Conservation (phyloP, 2,888 invertebrate genomes). For the Acleris laterana region DNA sequence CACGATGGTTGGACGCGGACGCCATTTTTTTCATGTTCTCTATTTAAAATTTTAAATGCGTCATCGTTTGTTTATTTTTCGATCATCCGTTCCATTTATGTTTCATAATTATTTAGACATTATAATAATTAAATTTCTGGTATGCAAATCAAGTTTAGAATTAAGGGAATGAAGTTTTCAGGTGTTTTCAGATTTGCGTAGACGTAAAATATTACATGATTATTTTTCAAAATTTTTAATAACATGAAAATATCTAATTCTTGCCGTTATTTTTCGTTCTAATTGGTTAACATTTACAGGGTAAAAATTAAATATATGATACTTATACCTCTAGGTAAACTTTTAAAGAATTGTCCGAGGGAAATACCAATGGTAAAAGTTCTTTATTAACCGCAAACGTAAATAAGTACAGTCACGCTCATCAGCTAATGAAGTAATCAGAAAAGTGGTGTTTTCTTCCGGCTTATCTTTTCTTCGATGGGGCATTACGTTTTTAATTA, state of each 20-base stretch:
- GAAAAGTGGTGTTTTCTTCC: constrained; percentile 81
- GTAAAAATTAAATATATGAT: constrained; percentile 2
- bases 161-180: too few species aligned
- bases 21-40: constrained; percentile 16
- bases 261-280: too few species aligned
- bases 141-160: too few species aligned
- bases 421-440: constrained; percentile 84
- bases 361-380: constrained; percentile 2
- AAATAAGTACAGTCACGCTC: constrained; percentile 53
- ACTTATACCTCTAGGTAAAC: not conserved
- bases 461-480: constrained; percentile 82
- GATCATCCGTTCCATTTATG: not conserved
- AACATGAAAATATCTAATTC: too few species aligned
- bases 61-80: not conserved
- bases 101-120: not conserved
- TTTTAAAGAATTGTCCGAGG: not conserved
- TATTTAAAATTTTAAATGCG: constrained; percentile 35
- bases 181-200: too few species aligned
- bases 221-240: too few species aligned
- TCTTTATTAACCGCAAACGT: constrained; percentile 40
- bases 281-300: not conserved
- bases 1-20: constrained; percentile 8
- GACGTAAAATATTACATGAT: too few species aligned
- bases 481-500: constrained; percentile 79
- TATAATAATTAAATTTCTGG: too few species aligned